Conservation (phyloP, 1,140 invertebrate genomes). For the Araneus ventricosus region DNA sequence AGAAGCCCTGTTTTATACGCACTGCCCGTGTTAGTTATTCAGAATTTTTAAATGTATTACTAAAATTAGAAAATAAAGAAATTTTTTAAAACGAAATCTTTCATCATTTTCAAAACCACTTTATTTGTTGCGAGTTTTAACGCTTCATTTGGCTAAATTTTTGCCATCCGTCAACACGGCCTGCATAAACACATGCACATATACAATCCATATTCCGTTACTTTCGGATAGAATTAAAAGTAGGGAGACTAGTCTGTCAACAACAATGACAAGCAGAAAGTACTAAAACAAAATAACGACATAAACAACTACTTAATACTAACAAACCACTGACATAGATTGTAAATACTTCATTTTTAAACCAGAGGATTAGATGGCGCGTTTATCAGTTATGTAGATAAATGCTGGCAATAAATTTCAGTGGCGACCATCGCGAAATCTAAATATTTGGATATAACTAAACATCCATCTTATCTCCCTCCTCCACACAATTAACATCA, state of each 20-base stretch:
- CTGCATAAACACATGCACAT: background rate
- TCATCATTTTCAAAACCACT: too few relatives aligned
- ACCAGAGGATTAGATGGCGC: background rate
- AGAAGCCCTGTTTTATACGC: too few relatives aligned
- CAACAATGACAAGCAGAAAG: background rate
- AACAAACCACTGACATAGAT: background rate
- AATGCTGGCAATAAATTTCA: slow-evolving; percentile 5
- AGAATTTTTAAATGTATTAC: too few relatives aligned
- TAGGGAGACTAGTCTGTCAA: background rate
- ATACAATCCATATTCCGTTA: background rate
- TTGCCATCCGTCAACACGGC: too few relatives aligned
- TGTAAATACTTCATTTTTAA: slow-evolving; percentile 16
- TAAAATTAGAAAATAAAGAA: too few relatives aligned
- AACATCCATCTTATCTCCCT: background rate
- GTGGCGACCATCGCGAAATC: background rate
- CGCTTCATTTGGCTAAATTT: too few relatives aligned
- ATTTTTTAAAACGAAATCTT: too few relatives aligned
- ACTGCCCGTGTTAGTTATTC: too few relatives aligned
- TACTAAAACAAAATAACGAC: slow-evolving; percentile 3
- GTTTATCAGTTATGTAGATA: background rate
- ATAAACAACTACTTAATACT: background rate
- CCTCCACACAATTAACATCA: background rate
- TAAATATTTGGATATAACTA: slow-evolving; percentile 16
- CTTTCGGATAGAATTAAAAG: background rate
- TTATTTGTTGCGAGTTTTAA: too few relatives aligned